Evolutionary conservation across 92 coral and sea anemone genomes (phyloP), one percentile per base, ranked within the genome.

Genomic region (Zoanthus sansibaricus): DNA sequence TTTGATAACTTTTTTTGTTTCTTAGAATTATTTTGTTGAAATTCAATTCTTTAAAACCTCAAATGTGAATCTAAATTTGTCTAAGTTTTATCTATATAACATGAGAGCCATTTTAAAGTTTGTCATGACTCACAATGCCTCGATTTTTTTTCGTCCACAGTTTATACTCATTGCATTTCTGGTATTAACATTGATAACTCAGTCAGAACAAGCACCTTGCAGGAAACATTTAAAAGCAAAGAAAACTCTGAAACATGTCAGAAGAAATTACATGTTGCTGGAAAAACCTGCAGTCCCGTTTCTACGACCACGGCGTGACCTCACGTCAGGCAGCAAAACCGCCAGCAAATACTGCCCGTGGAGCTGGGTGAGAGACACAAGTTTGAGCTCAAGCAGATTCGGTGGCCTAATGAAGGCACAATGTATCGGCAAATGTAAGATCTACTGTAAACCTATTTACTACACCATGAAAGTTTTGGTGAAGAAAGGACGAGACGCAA

Each of bases 321-420:
- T 75, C 79, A 75, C 79, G 37, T 15, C 61, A 18, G 20, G 59
- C 20, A 25, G 25, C 25, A 25, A 25, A 25, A 74, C 78, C 46
- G 79, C 48, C 61, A 75, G 79, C 79, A 75, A 75, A 42, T 75
- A 75, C 21, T 75, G 79, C 62, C 79, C 79, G 59, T 75, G 79
- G 79, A 48, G 79, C 45, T 75, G 79, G 79, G 79, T 75, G 21
- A 75, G 61, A 20, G 79, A 75, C 17, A 48, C 79, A 75, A 75
- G 61, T 20, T 75, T 75, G 30, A 8, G 62, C 25, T 56, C 47
- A 48, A 56, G 45, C 48, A 47, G 18, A 47, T 30, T 30, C 31
- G 20, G 33, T n/a, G 16, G 51, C 33, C 51, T 75, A 21, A 47
- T 75, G 49, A 47, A 31, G 48, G 79, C 79, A 48, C 54, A 75